Conservation (phyloP, 2,113 vertebrate species). For the Sebastes fasciatus region DNA sequence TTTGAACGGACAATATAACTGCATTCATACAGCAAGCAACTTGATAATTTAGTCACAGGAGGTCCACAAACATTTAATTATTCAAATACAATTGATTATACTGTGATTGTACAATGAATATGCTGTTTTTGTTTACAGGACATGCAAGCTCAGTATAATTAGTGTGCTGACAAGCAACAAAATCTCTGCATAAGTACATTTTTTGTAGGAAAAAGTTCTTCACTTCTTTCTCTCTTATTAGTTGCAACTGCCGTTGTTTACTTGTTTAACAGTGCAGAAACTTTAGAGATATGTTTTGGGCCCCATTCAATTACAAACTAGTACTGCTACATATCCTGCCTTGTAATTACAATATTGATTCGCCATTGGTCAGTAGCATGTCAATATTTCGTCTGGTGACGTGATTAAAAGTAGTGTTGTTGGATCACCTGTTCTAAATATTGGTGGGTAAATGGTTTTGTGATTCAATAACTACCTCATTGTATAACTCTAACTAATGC, state of each 20-base stretch:
- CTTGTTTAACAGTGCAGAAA: slow-evolving; percentile 4
- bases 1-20: neutral
- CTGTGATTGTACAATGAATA: neutral
- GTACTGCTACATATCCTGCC: neutral
- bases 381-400: slow-evolving; percentile 24
- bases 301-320: slow-evolving; percentile 23
- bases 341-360: slow-evolving; percentile 43
- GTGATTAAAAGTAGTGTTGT: slow-evolving; percentile 28
- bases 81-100: neutral
- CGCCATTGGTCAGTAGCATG: slow-evolving; percentile 4
- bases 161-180: neutral
- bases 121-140: neutral
- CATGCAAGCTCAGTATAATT: neutral
- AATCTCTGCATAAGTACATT: neutral
- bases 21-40: neutral
- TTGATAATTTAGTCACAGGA: neutral
- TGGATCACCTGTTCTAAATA: slow-evolving; percentile 12
- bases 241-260: neutral
- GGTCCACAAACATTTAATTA: neutral
- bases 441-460: neutral
- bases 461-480: neutral
- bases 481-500: no score
- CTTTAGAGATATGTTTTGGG: neutral
- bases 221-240: neutral
- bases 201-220: neutral